A percentile compares a stretch with the other conserved stretches of the same genome.
Conservation (phyloP, 1,140 invertebrate genomes). For the Macrotrachela quadricornifera region DNA sequence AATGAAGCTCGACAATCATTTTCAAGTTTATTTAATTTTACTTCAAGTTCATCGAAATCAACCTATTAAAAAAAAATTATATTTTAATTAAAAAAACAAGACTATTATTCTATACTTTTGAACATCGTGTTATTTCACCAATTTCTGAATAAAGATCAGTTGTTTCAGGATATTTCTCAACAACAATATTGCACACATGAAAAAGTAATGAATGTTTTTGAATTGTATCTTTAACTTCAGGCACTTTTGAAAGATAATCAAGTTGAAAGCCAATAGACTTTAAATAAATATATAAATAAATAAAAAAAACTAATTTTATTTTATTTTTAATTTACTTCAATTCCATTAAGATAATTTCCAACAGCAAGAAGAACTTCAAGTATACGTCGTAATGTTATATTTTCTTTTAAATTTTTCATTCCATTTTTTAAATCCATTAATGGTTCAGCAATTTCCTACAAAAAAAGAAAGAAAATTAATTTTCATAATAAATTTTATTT, state of each 20-base stretch:
- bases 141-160: conserved; percentile 93
- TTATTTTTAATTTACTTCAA: conserved; percentile 38
- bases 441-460: conserved; percentile 83
- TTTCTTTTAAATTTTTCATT: conserved; percentile 49
- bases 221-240: conserved; percentile 95
- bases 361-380: conserved; percentile 74
- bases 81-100: too few relatives aligned
- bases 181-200: conserved; percentile 87
- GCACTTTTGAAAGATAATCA: conserved; percentile 87
- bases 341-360: conserved; percentile 88
- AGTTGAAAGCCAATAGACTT: conserved; percentile 83
- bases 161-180: conserved; percentile 72
- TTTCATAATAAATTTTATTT: neutral
- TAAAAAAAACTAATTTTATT: neutral
- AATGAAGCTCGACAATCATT: conserved; percentile 85
- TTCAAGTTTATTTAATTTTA: conserved; percentile 65
- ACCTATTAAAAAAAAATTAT: conserved; percentile 16
- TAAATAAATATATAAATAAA: neutral
- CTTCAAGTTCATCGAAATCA: conserved; percentile 27
- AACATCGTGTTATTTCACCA: conserved; percentile 42
- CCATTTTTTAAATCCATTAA: conserved; percentile 92
- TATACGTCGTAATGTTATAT: conserved; percentile 81
- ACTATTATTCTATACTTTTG: conserved; percentile 29
- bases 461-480: too few relatives aligned
- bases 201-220: conserved; percentile 91